A percentile compares a stretch with the other conserved stretches of the same genome.
phyloP scores from a whole-genome alignment of 2,113 vertebrate species.

The Tapirus terrestris region DNA sequence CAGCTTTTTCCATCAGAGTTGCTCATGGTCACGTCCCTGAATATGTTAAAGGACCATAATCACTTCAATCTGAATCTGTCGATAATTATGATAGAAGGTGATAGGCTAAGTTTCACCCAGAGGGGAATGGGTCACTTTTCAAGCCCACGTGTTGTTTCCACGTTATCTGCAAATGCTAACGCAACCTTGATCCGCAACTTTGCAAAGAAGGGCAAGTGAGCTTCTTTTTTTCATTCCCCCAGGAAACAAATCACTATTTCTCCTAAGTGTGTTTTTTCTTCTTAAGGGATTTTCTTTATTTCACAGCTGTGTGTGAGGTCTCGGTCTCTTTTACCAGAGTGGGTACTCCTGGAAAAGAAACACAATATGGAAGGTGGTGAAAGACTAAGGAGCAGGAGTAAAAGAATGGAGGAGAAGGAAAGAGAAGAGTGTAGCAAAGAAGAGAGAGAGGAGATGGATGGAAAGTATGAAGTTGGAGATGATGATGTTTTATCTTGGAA shows the following conservation, averaged over 20 bases:
- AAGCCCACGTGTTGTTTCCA: constrained; percentile 75
- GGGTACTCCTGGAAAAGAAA: constrained; percentile 55
- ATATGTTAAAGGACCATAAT: constrained; percentile 85
- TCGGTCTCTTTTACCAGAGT: constrained; percentile 68
- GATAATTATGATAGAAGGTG: constrained; percentile 84
- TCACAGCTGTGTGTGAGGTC: constrained; percentile 37
- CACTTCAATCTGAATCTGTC: constrained; percentile 83
- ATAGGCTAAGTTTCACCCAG: constrained; percentile 76
- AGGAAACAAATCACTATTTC: constrained; percentile 53
- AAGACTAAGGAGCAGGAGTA: neutral
- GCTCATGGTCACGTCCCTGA: constrained; percentile 82
- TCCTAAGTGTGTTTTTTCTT: constrained; percentile 41
- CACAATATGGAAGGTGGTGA: neutral
- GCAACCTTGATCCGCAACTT: constrained; percentile 78
- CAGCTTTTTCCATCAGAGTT: constrained; percentile 82
- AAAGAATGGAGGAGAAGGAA: neutral
- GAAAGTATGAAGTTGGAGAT: neutral
- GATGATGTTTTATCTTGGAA: neutral
- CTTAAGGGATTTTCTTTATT: constrained; percentile 41
- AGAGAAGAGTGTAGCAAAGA: neutral
- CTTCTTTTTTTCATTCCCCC: constrained; percentile 10
- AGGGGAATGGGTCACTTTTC: constrained; percentile 81
- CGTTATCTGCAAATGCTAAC: constrained; percentile 66
- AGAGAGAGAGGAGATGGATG: neutral
- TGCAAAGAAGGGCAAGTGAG: constrained; percentile 66